A percentile compares a stretch with the other conserved stretches of the same genome.
These are phyloP conservation scores for Polia nebulosa DNA, from an alignment of 2,888 invertebrate species.

Conservation along the genomic window DNA sequence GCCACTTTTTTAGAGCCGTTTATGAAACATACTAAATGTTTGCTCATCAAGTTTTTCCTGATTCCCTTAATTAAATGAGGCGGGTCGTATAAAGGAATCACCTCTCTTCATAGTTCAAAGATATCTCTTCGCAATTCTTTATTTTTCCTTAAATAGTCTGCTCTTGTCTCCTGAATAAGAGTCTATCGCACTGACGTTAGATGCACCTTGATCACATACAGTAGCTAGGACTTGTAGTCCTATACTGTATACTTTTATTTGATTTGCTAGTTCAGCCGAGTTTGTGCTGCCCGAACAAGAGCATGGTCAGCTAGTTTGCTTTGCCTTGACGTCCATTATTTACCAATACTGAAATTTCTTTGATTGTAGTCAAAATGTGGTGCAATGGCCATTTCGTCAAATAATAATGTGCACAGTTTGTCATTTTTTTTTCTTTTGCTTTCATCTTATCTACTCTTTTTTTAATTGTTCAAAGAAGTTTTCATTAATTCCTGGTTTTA, in stretches of 20 bases:
- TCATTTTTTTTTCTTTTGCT: no score
- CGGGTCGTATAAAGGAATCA: slow-evolving; percentile 22
- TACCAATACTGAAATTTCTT: slow-evolving; percentile 7
- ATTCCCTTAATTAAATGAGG: slow-evolving; percentile 40
- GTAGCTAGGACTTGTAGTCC: slow-evolving; percentile 28
- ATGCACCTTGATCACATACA: slow-evolving; percentile 32
- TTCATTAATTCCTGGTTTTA: slow-evolving; percentile 3
- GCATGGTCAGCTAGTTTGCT: slow-evolving; percentile 26
- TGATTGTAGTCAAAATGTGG: slow-evolving; percentile 1
- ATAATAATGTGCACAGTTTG: not conserved
- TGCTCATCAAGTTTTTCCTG: slow-evolving; percentile 24
- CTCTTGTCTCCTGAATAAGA: not conserved
- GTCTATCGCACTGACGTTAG: slow-evolving; percentile 27
- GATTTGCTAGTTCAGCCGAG: not conserved
- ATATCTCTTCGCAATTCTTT: not conserved
- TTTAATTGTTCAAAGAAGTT: not conserved
- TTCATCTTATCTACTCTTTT: not conserved
- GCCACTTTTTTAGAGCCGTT: slow-evolving; percentile 8
- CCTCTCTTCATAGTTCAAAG: slow-evolving; percentile 20
- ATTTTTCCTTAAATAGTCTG: slow-evolving; percentile 5
- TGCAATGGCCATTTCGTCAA: not conserved
- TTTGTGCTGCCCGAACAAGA: slow-evolving; percentile 7
- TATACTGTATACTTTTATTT: slow-evolving; percentile 6
- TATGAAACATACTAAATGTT: slow-evolving; percentile 20
- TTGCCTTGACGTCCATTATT: slow-evolving; percentile 16